These are phyloP conservation scores for Heliconius congener DNA, from an alignment of 1,140 invertebrate genomes.

Conservation along the genomic window DNA sequence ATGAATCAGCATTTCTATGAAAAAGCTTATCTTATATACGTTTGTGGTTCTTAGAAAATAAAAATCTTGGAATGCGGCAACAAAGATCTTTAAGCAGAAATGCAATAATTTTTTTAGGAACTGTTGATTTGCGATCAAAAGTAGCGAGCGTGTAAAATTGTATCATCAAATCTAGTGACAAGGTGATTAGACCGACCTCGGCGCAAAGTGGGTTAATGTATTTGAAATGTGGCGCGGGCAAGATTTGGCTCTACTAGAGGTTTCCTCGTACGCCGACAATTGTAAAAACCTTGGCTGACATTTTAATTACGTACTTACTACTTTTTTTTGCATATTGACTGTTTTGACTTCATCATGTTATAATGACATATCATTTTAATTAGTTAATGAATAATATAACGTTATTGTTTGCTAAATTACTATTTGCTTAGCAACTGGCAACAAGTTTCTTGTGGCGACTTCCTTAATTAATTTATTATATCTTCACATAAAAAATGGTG, in stretches of 20 bases:
- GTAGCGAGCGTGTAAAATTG: slow-evolving; percentile 21
- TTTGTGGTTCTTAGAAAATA: background rate
- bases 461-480: background rate
- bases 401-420: background rate
- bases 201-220: slow-evolving; percentile 71
- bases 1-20: background rate
- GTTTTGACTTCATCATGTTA: background rate
- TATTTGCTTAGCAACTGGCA: background rate
- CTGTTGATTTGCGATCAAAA: slow-evolving; percentile 21
- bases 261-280: slow-evolving; percentile 45
- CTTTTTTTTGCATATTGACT: slow-evolving; percentile 21
- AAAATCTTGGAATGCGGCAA: background rate
- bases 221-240: slow-evolving; percentile 62
- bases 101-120: slow-evolving; percentile 2
- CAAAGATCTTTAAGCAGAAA: background rate
- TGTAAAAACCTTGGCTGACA: slow-evolving; percentile 52
- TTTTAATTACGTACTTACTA: slow-evolving; percentile 38
- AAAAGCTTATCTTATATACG: slow-evolving; percentile 13
- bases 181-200: slow-evolving; percentile 55
- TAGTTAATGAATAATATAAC: background rate
- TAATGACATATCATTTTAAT: background rate
- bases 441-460: background rate
- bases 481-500: background rate
- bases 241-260: slow-evolving; percentile 52
- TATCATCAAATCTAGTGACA: slow-evolving; percentile 47